Percentiles rank a stretch among this genome's conserved stretches.
Conservation (phyloP, 2,888 invertebrate species). For the Noctua comes region DNA sequence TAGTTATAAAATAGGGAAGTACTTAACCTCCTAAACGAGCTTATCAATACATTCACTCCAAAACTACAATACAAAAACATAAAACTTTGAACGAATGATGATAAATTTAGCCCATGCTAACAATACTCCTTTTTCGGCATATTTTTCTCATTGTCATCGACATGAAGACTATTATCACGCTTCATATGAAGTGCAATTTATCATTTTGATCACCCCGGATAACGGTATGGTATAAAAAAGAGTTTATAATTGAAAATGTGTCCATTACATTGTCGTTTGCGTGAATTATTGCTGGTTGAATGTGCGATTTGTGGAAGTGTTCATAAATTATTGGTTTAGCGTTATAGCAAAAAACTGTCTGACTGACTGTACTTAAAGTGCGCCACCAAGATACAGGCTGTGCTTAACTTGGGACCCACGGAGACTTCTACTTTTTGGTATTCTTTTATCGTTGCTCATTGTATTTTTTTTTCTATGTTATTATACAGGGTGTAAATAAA, state of each 20-base stretch:
- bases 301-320: constrained; percentile 18
- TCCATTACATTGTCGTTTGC: constrained; percentile 45
- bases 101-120: constrained; percentile 8
- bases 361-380: no score
- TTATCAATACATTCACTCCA: neutral
- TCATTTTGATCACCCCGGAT: constrained; percentile 52
- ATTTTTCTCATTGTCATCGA: constrained; percentile 45
- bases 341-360: neutral
- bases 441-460: neutral
- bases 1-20: no score
- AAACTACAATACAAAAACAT: constrained; percentile 16
- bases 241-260: constrained; percentile 63
- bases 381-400: neutral
- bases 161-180: constrained; percentile 37
- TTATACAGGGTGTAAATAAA: no score
- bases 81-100: constrained; percentile 18
- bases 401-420: neutral
- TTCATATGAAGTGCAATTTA: constrained; percentile 56
- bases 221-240: constrained; percentile 41
- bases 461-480: neutral
- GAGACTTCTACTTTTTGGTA: neutral
- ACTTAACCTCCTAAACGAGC: neutral
- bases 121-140: constrained; percentile 24
- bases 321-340: constrained; percentile 24
- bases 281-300: constrained; percentile 53